Conservation (phyloP, 2,888 invertebrate species). For the Scaptomyza reducta region DNA sequence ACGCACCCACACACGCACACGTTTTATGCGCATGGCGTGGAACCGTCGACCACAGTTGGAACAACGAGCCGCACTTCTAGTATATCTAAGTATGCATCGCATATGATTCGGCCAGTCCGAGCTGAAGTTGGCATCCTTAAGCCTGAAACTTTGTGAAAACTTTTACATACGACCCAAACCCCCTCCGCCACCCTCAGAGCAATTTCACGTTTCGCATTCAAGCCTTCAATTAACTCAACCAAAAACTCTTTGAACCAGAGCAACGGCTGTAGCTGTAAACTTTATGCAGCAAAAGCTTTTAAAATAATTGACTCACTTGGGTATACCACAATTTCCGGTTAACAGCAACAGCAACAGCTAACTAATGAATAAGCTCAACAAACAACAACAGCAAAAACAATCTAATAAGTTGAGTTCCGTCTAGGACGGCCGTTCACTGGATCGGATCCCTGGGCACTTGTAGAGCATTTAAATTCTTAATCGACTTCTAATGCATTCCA, state of each 20-base stretch:
- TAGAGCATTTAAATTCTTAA: conserved; percentile 66
- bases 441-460: conserved; percentile 51
- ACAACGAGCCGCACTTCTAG: conserved; percentile 59
- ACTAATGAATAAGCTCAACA: conserved; percentile 70
- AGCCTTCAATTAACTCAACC: conserved; percentile 64
- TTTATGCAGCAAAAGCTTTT: conserved; percentile 79
- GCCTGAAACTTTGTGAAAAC: conserved; percentile 50
- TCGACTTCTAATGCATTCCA: conserved; percentile 65
- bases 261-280: conserved; percentile 51
- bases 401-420: conserved; percentile 14
- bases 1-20: conserved; percentile 64
- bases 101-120: conserved; percentile 49
- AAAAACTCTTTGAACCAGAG: conserved; percentile 61
- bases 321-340: conserved; percentile 78
- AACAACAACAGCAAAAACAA: conserved; percentile 19
- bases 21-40: conserved; percentile 68
- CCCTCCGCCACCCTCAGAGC: background rate
- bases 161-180: conserved; percentile 34
- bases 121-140: conserved; percentile 51
- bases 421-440: background rate
- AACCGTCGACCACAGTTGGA: conserved; percentile 52
- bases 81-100: conserved; percentile 59
- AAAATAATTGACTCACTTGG: conserved; percentile 81
- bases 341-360: conserved; percentile 68
- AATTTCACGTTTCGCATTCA: conserved; percentile 6